A percentile compares a stretch with the other conserved stretches of the same genome.
These are phyloP conservation scores for Glareola pratincola DNA, from an alignment of 2,113 vertebrate genomes.

Conservation along the genomic window DNA sequence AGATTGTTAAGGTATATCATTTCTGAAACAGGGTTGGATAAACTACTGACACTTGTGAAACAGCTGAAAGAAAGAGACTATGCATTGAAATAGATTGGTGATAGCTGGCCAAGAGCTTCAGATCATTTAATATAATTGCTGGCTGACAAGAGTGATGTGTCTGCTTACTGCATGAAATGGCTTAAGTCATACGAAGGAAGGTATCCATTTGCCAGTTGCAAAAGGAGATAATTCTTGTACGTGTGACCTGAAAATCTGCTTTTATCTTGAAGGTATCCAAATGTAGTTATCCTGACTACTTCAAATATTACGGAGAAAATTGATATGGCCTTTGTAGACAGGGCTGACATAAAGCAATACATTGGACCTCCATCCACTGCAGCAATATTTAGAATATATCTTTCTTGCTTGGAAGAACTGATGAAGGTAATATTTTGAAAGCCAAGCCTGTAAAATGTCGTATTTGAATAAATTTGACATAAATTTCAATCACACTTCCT, in stretches of 20 bases:
- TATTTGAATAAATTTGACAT: background rate
- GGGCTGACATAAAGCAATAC: conserved; percentile 97
- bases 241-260: background rate
- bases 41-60: background rate
- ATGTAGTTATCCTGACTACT: conserved; percentile 96
- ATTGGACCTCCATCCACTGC: conserved; percentile 88
- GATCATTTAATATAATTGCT: background rate
- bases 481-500: background rate
- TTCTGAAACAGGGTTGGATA: background rate
- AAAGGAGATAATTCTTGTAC: background rate
- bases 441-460: background rate
- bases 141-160: background rate
- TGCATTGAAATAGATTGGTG: background rate
- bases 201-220: background rate
- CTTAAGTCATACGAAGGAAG: background rate
- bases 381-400: conserved; percentile 94
- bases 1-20: background rate
- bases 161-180: background rate
- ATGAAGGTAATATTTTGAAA: conserved; percentile 87
- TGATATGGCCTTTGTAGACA: conserved; percentile 94
- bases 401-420: conserved; percentile 92
- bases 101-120: background rate
- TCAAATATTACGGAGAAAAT: conserved; percentile 97
- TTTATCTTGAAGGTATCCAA: conserved; percentile 82
- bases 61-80: background rate